These are phyloP conservation scores for Callaeas wilsoni DNA, from an alignment of 2,113 vertebrate species.

Conservation along the genomic window DNA sequence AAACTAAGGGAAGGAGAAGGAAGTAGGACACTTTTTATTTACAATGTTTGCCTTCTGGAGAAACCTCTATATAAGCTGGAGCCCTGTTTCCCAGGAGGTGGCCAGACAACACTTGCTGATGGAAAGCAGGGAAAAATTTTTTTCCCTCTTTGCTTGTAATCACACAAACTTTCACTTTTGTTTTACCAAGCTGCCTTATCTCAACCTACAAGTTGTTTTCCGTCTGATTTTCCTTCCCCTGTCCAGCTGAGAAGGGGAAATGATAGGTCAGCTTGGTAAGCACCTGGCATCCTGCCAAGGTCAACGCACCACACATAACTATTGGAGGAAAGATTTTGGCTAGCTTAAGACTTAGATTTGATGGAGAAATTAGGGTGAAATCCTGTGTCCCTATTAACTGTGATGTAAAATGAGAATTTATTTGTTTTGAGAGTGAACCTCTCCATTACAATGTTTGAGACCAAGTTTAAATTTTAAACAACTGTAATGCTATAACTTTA, in stretches of 20 bases:
- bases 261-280: not conserved
- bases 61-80: not conserved
- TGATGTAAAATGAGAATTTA: not conserved
- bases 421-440: not conserved
- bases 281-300: not conserved
- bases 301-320: not conserved
- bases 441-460: not conserved
- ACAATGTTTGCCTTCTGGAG: not conserved
- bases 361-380: not conserved
- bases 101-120: fast-evolving
- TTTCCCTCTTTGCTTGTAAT: not conserved
- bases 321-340: not conserved
- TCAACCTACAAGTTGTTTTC: not conserved
- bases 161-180: not conserved
- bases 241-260: not conserved
- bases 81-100: not conserved
- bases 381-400: not conserved
- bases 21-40: not conserved
- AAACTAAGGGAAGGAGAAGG: not conserved
- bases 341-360: not conserved
- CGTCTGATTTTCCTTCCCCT: not conserved
- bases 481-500: not conserved
- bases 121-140: not conserved
- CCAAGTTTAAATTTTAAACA: not conserved
- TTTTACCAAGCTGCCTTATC: not conserved